A percentile compares a stretch with the other conserved stretches of the same genome.
phyloP scores from a whole-genome alignment of 1,140 invertebrate genomes.

The Drosophila hydei region DNA sequence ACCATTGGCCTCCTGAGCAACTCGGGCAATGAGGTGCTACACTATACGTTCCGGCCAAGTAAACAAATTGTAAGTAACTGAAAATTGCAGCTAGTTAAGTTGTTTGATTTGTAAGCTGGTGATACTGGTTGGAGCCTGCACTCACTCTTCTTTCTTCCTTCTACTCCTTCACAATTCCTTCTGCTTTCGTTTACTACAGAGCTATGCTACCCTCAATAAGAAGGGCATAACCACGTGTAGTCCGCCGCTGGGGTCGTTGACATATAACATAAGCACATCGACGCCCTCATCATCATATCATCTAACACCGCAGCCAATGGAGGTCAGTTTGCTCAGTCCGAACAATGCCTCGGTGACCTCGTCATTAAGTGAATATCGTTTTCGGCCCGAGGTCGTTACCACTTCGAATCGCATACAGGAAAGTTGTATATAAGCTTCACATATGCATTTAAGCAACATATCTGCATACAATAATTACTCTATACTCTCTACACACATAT shows the following conservation, averaged over 20 bases:
- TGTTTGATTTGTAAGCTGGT: too few relatives aligned
- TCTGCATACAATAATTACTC: conserved; percentile 34
- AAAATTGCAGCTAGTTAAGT: background rate
- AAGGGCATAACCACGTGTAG: conserved; percentile 83
- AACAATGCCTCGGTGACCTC: conserved; percentile 85
- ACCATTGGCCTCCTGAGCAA: conserved; percentile 68
- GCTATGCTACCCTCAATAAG: conserved; percentile 83
- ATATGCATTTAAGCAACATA: conserved; percentile 32
- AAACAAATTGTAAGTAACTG: conserved; percentile 82
- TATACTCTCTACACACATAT: conserved; percentile 46
- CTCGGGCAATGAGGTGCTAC: conserved; percentile 80
- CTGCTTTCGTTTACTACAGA: conserved; percentile 48
- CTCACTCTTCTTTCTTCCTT: conserved; percentile 21
- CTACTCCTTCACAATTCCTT: background rate
- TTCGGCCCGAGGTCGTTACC: conserved; percentile 91
- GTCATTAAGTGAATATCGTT: conserved; percentile 86
- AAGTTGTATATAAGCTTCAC: conserved; percentile 91
- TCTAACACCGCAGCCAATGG: conserved; percentile 82
- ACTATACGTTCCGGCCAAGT: conserved; percentile 83
- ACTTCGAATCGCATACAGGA: conserved; percentile 93
- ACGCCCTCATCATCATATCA: conserved; percentile 81
- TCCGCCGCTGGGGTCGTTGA: conserved; percentile 68
- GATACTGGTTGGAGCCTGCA: background rate
- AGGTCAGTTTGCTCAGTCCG: conserved; percentile 83
- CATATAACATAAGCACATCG: conserved; percentile 72